Evolutionary conservation across 2,113 vertebrate genomes (phyloP).

Genomic region (Cairina moschata): DNA sequence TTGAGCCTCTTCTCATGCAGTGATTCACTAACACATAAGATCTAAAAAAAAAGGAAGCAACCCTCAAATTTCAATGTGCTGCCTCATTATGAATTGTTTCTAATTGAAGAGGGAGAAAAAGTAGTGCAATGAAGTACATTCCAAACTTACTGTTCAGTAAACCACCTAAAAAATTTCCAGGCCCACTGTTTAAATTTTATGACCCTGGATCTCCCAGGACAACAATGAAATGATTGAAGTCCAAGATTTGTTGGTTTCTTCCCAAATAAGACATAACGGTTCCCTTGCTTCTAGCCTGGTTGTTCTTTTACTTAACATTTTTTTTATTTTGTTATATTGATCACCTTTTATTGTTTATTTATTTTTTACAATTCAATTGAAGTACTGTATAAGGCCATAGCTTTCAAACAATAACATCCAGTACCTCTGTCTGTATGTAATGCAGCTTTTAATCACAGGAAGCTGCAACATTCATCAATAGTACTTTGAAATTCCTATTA

Average conservation of each 20-base stretch:
- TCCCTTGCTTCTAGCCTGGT: background rate
- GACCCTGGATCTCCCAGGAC: background rate
- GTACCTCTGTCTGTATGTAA: background rate
- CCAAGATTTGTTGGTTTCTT: background rate
- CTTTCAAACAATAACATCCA: background rate
- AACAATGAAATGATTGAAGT: background rate
- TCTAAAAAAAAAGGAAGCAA: slow-evolving; percentile 39
- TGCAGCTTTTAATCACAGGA: slow-evolving; percentile 61
- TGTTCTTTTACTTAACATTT: background rate
- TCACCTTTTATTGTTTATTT: background rate
- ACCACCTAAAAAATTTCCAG: background rate
- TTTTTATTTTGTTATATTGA: slow-evolving; percentile 30
- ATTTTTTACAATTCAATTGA: slow-evolving; percentile 49
- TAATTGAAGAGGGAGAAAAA: background rate
- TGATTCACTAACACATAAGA: background rate
- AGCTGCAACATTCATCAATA: background rate
- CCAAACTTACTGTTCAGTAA: slow-evolving; percentile 29
- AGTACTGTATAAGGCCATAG: background rate
- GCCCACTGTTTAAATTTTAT: background rate
- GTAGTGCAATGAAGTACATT: background rate
- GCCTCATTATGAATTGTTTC: slow-evolving; percentile 6
- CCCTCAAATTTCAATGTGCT: slow-evolving; percentile 5
- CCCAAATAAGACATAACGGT: background rate
- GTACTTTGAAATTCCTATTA: slow-evolving; percentile 35
- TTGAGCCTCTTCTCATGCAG: background rate